Conservation (phyloP, 2,113 vertebrate species). For the Vimba vimba region DNA sequence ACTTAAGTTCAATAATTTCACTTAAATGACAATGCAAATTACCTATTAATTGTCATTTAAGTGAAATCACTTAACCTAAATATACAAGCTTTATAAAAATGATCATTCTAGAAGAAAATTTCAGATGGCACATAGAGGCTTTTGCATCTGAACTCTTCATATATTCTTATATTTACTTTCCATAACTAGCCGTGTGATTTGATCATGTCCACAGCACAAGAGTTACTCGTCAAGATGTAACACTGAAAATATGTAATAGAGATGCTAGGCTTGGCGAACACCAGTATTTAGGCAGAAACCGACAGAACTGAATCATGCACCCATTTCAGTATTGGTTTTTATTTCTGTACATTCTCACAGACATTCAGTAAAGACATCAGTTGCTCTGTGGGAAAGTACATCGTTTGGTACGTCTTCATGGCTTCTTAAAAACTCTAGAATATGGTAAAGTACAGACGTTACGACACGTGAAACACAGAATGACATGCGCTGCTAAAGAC, state of each 20-base stretch:
- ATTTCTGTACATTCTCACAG: slow-evolving; percentile 83
- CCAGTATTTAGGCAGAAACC: no score
- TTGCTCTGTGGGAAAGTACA: slow-evolving; percentile 64
- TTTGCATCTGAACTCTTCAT: no score
- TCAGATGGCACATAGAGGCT: no score
- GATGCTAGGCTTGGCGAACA: background rate
- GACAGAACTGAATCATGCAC: slow-evolving; percentile 16
- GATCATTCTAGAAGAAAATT: no score
- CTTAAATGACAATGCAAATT: no score
- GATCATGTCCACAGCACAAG: background rate
- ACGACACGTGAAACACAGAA: slow-evolving; percentile 62
- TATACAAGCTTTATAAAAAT: no score
- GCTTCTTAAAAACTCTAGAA: slow-evolving; percentile 72
- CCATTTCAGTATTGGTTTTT: slow-evolving; percentile 70
- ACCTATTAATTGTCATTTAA: no score
- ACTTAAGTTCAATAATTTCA: no score
- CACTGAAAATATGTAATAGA: background rate
- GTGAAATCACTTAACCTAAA: no score
- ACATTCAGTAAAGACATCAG: slow-evolving; percentile 60
- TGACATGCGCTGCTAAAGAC: slow-evolving; percentile 76
- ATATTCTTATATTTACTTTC: background rate
- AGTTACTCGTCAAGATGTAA: background rate
- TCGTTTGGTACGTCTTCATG: slow-evolving; percentile 54
- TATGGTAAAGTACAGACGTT: slow-evolving; percentile 60
- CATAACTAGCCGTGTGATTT: background rate